Evolutionary conservation across 2,888 invertebrate genomes (phyloP).

Genomic region (Hyposoter dolosus): DNA sequence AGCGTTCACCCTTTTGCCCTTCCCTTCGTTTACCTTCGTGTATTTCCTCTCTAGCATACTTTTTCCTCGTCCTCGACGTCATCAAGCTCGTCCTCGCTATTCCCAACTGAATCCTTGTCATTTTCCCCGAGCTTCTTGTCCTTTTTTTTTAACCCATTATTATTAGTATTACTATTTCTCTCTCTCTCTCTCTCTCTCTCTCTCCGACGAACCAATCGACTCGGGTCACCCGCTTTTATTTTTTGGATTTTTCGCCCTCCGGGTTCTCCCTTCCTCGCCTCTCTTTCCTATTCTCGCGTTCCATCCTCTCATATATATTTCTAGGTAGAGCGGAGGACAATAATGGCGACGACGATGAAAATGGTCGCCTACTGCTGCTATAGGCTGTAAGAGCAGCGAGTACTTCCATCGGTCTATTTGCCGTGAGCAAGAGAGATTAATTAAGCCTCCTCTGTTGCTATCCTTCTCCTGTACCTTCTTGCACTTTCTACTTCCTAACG

Average conservation of each 20-base stretch:
- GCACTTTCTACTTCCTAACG: slow-evolving; percentile 7
- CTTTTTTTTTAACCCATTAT: not conserved
- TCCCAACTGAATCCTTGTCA: not conserved
- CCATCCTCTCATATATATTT: not conserved
- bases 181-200: not conserved
- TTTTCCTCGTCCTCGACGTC: not conserved
- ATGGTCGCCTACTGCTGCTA: slow-evolving; percentile 7
- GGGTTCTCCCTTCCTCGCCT: not conserved
- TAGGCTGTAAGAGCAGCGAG: slow-evolving; percentile 26
- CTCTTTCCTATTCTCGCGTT: not conserved
- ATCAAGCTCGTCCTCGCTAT: not conserved
- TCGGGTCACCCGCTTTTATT: not conserved
- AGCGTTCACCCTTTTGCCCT: not conserved
- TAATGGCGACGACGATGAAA: slow-evolving; percentile 14
- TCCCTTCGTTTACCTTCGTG: not conserved
- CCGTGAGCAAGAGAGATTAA: slow-evolving; percentile 73
- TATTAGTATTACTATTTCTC: slow-evolving; percentile 9
- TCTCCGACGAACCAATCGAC: not conserved
- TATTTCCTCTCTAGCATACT: not conserved
- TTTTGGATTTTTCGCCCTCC: not conserved
- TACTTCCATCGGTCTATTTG: slow-evolving; percentile 67
- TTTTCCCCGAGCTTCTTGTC: not conserved
- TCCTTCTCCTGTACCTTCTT: not conserved
- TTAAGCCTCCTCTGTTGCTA: slow-evolving; percentile 68
- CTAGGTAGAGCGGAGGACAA: slow-evolving; percentile 5